Evolutionary conservation across 2,797 vertebrate species (phyloP).

Genomic region (Naso thynnoides): DNA sequence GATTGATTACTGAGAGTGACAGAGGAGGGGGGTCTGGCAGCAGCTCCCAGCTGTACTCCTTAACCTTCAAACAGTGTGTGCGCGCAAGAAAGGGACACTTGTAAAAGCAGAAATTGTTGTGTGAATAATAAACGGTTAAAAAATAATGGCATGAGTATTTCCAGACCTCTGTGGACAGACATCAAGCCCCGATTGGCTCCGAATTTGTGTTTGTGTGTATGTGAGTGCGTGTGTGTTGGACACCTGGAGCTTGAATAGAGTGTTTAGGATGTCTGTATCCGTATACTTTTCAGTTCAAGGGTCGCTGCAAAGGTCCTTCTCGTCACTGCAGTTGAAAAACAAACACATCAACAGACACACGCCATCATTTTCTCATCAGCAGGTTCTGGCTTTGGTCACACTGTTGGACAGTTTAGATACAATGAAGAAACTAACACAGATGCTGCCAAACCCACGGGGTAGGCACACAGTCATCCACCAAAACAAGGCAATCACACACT

Average conservation of each 20-base stretch:
- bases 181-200: slow-evolving; percentile 12
- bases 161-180: slow-evolving; percentile 22
- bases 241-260: slow-evolving; percentile 77
- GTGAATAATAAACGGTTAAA: slow-evolving; percentile 40
- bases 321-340: slow-evolving; percentile 64
- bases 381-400: slow-evolving; percentile 58
- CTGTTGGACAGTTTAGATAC: slow-evolving; percentile 37
- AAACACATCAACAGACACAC: slow-evolving; percentile 68
- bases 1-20: slow-evolving; percentile 81
- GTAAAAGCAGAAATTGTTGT: slow-evolving; percentile 31
- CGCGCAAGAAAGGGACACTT: slow-evolving; percentile 35
- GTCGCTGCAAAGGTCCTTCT: slow-evolving; percentile 70
- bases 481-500: neutral
- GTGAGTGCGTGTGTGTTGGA: slow-evolving; percentile 36
- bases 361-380: slow-evolving; percentile 61
- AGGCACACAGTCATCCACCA: neutral
- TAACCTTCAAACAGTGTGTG: slow-evolving; percentile 61
- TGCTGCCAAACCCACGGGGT: neutral
- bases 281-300: slow-evolving; percentile 71
- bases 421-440: slow-evolving; percentile 24
- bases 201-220: slow-evolving; percentile 6
- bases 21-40: slow-evolving; percentile 65
- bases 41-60: slow-evolving; percentile 74
- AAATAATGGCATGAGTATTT: slow-evolving; percentile 23
- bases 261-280: slow-evolving; percentile 68